phyloP scores from a whole-genome alignment of 2,888 invertebrate species.

The Stegana nigrithorax region DNA sequence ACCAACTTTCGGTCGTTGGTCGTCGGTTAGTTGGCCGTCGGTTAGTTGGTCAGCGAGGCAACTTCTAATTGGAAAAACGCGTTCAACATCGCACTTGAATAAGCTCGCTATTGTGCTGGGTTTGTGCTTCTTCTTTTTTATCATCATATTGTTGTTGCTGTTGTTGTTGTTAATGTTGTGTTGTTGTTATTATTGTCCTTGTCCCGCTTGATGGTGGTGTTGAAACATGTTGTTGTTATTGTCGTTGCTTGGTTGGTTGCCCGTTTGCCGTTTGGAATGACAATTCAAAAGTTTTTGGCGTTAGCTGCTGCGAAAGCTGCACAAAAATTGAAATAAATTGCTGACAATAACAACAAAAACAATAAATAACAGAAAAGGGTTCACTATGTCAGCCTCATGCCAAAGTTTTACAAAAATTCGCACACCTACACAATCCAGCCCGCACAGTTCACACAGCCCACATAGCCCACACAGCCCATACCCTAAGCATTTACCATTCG shows the following conservation, averaged over 20 bases:
- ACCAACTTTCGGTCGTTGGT: background rate
- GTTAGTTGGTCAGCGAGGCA: constrained; percentile 28
- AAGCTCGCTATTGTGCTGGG: too few relatives aligned
- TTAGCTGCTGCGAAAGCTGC: constrained; percentile 34
- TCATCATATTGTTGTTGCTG: too few relatives aligned
- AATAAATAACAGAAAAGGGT: constrained; percentile 59
- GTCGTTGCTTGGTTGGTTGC: background rate
- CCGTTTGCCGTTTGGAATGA: constrained; percentile 38
- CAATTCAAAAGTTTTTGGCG: constrained; percentile 52
- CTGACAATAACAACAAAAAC: constrained; percentile 58
- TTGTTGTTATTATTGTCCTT: constrained; percentile 27
- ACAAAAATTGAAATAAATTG: constrained; percentile 64
- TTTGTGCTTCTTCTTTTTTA: too few relatives aligned
- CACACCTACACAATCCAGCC: too few relatives aligned
- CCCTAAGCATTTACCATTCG: too few relatives aligned
- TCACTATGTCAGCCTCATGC: too few relatives aligned
- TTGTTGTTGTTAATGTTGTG: constrained; percentile 50
- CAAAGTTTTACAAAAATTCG: too few relatives aligned
- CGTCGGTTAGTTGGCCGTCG: constrained; percentile 11
- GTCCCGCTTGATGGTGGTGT: constrained; percentile 1
- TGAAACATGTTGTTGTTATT: constrained; percentile 12
- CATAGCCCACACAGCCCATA: too few relatives aligned
- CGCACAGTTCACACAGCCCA: too few relatives aligned
- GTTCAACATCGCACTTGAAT: constrained; percentile 20
- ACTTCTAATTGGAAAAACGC: constrained; percentile 57